Conservation (phyloP, 2,113 vertebrate genomes). For the Corvus hawaiiensis region DNA sequence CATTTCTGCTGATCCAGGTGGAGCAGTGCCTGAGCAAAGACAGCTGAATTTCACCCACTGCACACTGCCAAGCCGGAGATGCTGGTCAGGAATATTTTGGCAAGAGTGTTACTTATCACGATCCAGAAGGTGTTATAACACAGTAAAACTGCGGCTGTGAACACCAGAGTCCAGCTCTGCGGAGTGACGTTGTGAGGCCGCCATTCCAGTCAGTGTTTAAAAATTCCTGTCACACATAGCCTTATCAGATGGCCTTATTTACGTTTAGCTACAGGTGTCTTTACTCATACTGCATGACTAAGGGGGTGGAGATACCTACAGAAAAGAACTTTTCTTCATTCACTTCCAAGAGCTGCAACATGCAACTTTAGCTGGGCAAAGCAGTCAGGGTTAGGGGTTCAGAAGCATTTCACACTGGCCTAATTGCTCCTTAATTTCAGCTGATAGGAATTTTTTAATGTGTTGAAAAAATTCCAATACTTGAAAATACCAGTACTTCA, state of each 20-base stretch:
- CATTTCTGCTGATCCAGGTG: not conserved
- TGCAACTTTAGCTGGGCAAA: not conserved
- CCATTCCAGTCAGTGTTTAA: not conserved
- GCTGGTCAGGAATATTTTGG: not conserved
- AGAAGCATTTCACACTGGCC: not conserved
- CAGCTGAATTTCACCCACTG: accelerated
- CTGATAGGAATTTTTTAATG: not conserved
- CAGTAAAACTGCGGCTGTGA: not conserved
- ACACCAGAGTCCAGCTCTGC: not conserved
- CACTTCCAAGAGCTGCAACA: not conserved
- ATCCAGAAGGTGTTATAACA: not conserved
- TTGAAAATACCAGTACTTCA: not conserved
- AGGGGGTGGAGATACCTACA: constrained; percentile 15
- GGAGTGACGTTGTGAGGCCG: not conserved
- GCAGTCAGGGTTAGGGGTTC: not conserved
- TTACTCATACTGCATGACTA: constrained; percentile 36
- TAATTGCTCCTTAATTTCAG: not conserved
- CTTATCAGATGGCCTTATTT: constrained; percentile 44
- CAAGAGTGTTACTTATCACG: not conserved
- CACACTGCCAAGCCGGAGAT: not conserved
- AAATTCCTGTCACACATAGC: not conserved
- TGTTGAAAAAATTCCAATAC: not conserved
- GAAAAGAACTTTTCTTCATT: constrained; percentile 5
- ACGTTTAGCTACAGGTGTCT: constrained; percentile 42
- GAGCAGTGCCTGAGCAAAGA: not conserved